Conservation (phyloP, 2,797 vertebrate genomes). For the Lutra lutra region DNA sequence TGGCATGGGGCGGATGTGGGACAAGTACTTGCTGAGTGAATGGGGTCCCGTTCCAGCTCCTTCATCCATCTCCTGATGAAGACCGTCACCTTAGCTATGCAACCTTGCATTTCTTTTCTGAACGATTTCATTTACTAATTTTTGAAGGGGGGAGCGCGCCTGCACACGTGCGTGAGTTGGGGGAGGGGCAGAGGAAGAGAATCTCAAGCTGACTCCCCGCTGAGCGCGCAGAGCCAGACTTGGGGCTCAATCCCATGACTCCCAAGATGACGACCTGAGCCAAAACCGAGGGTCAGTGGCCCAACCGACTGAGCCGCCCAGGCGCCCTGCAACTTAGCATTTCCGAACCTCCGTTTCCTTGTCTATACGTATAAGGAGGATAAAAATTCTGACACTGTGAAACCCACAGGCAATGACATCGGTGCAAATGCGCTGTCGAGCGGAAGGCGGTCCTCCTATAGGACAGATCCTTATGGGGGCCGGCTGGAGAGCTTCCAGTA, state of each 20-base stretch:
- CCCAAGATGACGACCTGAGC: not conserved
- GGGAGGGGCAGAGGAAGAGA: not conserved
- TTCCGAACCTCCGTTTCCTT: not conserved
- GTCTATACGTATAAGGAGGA: not conserved
- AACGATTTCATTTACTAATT: not conserved
- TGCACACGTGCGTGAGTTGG: no score
- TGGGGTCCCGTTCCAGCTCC: not conserved
- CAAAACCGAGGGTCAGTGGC: not conserved
- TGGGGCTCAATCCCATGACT: not conserved
- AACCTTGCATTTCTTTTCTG: not conserved
- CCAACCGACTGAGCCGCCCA: not conserved
- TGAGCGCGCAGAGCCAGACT: not conserved
- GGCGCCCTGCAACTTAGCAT: not conserved
- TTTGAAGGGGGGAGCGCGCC: no score
- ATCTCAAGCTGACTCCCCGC: not conserved
- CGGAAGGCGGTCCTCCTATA: not conserved
- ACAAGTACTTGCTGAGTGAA: no score
- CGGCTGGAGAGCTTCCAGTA: not conserved
- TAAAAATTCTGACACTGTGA: not conserved
- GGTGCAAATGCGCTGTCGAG: not conserved
- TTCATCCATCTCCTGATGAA: not conserved
- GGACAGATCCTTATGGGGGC: not conserved
- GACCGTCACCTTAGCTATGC: not conserved
- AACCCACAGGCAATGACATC: no score
- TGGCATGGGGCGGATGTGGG: not conserved